Conservation (phyloP, 2,797 vertebrate species). For the Rhyacichthys aspro region DNA sequence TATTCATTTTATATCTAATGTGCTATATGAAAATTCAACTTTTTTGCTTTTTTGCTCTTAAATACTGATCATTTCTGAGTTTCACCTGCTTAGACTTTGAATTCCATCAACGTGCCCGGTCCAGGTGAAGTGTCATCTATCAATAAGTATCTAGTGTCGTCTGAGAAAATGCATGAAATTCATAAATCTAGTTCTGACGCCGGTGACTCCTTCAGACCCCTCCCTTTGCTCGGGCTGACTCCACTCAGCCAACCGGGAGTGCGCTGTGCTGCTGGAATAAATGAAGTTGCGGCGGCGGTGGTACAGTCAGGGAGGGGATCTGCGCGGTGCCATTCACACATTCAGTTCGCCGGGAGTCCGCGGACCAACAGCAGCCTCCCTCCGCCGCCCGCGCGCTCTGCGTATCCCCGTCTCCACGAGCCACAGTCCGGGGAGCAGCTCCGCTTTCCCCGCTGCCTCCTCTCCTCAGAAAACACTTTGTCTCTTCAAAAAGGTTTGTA, state of each 20-base stretch:
- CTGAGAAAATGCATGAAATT: too few species aligned
- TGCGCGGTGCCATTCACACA: constrained; percentile 59
- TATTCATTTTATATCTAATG: too few species aligned
- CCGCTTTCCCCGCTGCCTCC: not conserved
- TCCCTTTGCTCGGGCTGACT: not conserved
- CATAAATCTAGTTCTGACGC: not conserved
- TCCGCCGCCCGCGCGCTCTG: constrained; percentile 39
- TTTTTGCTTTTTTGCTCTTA: too few species aligned
- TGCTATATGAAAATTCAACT: too few species aligned
- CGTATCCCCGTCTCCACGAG: constrained; percentile 6
- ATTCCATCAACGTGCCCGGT: too few species aligned
- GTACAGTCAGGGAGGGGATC: constrained; percentile 21
- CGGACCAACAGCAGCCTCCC: constrained; percentile 30
- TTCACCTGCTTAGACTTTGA: too few species aligned
- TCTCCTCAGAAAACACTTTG: not conserved
- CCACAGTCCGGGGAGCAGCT: not conserved
- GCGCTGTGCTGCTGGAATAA: constrained; percentile 73
- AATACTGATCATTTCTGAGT: too few species aligned
- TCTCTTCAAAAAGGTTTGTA: too few species aligned
- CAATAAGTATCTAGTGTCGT: too few species aligned
- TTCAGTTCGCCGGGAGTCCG: constrained; percentile 54
- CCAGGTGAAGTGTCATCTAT: too few species aligned
- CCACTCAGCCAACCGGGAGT: constrained; percentile 74
- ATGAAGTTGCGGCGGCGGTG: constrained; percentile 60
- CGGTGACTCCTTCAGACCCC: constrained; percentile 34